These are phyloP conservation scores for Crossaster papposus DNA, from an alignment of 53 echinoderm and acorn worm species.

Conservation along the genomic window DNA sequence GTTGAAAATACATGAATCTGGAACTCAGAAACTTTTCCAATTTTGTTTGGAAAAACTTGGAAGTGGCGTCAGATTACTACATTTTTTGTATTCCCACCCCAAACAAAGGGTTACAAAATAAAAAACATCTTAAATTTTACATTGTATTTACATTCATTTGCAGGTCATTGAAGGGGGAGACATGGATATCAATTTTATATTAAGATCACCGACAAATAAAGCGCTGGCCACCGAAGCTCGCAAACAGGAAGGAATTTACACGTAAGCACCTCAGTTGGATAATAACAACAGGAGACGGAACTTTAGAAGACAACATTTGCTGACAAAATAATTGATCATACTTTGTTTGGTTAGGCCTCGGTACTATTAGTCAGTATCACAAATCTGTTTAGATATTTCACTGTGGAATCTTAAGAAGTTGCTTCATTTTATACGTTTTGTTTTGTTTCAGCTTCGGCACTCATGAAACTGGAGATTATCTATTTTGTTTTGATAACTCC, in stretches of 20 bases:
- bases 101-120: no score
- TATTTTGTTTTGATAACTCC: slow-evolving; percentile 97
- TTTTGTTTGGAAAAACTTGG: no score
- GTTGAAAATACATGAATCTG: no score
- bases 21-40: no score
- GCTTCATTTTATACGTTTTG: background rate
- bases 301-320: no score
- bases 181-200: slow-evolving; percentile 92
- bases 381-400: background rate
- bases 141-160: background rate
- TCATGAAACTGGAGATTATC: slow-evolving; percentile 90
- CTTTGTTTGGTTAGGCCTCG: no score
- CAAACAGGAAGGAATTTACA: slow-evolving; percentile 88
- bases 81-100: no score
- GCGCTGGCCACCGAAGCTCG: slow-evolving; percentile 90
- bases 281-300: no score
- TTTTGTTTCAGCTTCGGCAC: slow-evolving; percentile 68
- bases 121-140: background rate
- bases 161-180: slow-evolving; percentile 98
- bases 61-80: no score
- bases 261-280: slow-evolving; percentile 68
- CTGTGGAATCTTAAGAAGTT: background rate
- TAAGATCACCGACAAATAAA: slow-evolving; percentile 91
- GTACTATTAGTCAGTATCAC: no score
- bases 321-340: no score